Percentiles rank a stretch among this genome's conserved stretches.
Evolutionary conservation across 2,888 invertebrate species (phyloP).

Genomic region (Peribatodes rhomboidaria): DNA sequence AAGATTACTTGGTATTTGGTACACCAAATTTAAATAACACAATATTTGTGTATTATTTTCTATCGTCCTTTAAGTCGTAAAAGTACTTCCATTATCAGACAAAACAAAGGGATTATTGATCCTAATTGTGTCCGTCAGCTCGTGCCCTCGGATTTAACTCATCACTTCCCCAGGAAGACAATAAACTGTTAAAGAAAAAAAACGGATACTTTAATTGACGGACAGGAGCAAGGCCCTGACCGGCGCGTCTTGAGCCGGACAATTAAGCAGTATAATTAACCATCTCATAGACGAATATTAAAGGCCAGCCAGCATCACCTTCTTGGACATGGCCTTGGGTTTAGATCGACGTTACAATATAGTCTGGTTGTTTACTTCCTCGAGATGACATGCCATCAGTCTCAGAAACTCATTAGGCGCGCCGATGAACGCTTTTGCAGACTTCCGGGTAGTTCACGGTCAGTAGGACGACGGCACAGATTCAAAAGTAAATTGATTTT

Average conservation of each 20-base stretch:
- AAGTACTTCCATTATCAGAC: constrained; percentile 30
- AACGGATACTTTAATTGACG: constrained; percentile 84
- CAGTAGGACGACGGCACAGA: constrained; percentile 18
- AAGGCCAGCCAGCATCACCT: constrained; percentile 46
- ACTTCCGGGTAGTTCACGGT: constrained; percentile 59
- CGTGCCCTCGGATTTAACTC: constrained; percentile 74
- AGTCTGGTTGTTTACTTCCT: constrained; percentile 55
- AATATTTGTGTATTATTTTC: too few species aligned
- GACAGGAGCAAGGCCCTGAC: constrained; percentile 76
- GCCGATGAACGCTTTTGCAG: constrained; percentile 63
- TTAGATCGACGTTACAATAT: constrained; percentile 45
- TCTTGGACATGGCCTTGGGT: constrained; percentile 57
- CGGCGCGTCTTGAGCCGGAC: constrained; percentile 62
- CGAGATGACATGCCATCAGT: constrained; percentile 61
- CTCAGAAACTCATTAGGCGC: constrained; percentile 66
- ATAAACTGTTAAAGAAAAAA: constrained; percentile 79
- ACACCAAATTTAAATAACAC: too few species aligned
- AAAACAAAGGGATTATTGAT: constrained; percentile 30
- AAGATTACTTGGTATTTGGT: background rate
- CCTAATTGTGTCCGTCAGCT: constrained; percentile 61
- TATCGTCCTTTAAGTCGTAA: constrained; percentile 17
- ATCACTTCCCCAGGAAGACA: constrained; percentile 71
- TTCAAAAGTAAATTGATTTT: constrained; percentile 29
- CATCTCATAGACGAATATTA: constrained; percentile 48
- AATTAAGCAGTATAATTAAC: constrained; percentile 62